Conservation (phyloP, 2,113 vertebrate genomes). For the Carlito syrichta region DNA sequence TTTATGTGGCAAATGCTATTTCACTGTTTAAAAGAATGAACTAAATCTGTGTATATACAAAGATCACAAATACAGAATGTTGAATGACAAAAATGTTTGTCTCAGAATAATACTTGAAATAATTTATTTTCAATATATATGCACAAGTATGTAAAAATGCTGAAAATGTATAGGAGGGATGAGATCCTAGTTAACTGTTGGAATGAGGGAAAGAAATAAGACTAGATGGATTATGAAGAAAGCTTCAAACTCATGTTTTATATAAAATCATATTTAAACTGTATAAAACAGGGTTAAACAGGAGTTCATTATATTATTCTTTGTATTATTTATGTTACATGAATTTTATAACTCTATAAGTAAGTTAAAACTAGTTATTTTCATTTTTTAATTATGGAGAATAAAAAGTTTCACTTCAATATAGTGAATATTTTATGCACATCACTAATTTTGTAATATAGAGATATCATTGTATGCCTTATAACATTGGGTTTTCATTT, state of each 20-base stretch:
- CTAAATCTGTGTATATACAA: not conserved
- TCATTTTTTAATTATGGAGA: conserved; percentile 2
- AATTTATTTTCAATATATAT: not conserved
- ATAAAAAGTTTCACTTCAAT: not conserved
- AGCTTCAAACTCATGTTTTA: not conserved
- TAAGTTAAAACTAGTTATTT: not conserved
- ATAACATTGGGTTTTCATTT: not conserved
- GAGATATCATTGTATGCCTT: not conserved
- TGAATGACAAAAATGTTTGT: not conserved
- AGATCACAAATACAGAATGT: not conserved
- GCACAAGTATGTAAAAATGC: not conserved
- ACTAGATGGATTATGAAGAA: not conserved
- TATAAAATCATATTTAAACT: not conserved
- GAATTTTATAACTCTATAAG: not conserved
- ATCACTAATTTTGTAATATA: not conserved
- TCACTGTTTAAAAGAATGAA: not conserved
- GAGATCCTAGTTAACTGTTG: not conserved
- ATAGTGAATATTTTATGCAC: not conserved
- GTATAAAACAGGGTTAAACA: not conserved
- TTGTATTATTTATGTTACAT: not conserved
- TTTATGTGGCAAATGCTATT: not conserved
- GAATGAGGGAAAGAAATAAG: not conserved
- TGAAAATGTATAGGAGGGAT: not conserved
- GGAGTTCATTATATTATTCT: not conserved
- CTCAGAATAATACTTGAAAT: not conserved